Conservation (phyloP, 1,140 invertebrate genomes). For the Leptonema lineaticorne region DNA sequence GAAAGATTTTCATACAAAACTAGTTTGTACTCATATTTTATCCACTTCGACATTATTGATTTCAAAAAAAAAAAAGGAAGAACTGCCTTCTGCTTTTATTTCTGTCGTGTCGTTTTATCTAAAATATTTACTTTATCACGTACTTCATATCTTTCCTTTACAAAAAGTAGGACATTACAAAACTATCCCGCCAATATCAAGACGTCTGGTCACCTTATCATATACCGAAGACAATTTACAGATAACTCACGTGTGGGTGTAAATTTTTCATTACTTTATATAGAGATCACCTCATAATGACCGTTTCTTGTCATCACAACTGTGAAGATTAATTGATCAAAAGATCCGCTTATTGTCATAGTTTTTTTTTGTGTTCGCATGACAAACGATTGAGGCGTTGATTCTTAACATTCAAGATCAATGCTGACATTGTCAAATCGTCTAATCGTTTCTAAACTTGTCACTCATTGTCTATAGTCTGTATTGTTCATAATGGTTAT, state of each 20-base stretch:
- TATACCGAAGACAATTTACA: too few species aligned
- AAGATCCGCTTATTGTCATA: constrained; percentile 1
- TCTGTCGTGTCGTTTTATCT: too few species aligned
- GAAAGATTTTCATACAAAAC: too few species aligned
- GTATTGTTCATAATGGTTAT: background rate
- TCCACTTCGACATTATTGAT: too few species aligned
- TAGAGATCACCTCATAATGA: background rate
- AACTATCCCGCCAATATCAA: too few species aligned
- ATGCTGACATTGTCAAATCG: background rate
- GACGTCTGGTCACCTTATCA: too few species aligned
- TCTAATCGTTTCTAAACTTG: background rate
- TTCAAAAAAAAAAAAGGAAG: too few species aligned
- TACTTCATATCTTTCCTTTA: too few species aligned
- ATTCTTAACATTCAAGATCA: background rate
- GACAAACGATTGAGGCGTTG: background rate
- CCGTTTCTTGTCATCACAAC: background rate
- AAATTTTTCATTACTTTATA: background rate
- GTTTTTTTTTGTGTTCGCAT: background rate
- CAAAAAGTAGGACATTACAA: too few species aligned
- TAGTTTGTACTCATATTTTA: too few species aligned
- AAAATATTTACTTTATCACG: too few species aligned
- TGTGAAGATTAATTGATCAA: constrained; percentile 3
- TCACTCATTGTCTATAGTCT: background rate
- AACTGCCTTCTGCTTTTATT: too few species aligned
- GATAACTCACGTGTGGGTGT: background rate